These are phyloP conservation scores for Hermatobates lingyangjiaoensis DNA, from an alignment of 1,140 invertebrate species.

Conservation along the genomic window DNA sequence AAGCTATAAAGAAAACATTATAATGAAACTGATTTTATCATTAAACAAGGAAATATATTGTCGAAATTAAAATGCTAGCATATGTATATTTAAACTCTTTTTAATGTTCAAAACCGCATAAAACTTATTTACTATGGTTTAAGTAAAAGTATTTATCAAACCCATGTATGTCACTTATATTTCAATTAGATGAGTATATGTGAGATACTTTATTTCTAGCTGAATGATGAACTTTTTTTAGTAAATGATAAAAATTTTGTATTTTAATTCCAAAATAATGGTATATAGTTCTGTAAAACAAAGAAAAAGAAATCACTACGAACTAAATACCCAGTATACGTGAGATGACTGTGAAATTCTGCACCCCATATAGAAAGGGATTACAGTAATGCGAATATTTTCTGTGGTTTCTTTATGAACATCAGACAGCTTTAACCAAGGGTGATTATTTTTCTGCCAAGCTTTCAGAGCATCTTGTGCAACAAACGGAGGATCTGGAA, in stretches of 20 bases:
- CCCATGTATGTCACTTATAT: too few relatives aligned
- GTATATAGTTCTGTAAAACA: not conserved
- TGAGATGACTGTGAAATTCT: constrained; percentile 69
- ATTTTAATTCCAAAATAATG: not conserved
- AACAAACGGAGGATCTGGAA: constrained; percentile 60
- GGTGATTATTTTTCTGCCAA: constrained; percentile 95
- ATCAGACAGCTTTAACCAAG: constrained; percentile 88
- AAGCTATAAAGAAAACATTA: too few relatives aligned
- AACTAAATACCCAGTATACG: constrained; percentile 67
- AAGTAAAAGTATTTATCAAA: too few relatives aligned
- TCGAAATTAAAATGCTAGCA: too few relatives aligned
- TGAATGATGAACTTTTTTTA: too few relatives aligned
- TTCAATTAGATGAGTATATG: too few relatives aligned
- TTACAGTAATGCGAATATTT: constrained; percentile 85
- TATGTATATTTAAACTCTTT: too few relatives aligned
- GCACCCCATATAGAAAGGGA: constrained; percentile 93
- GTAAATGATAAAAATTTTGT: not conserved
- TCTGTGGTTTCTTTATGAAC: constrained; percentile 97
- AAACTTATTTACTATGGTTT: too few relatives aligned
- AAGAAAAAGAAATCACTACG: not conserved
- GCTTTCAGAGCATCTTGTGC: constrained; percentile 76
- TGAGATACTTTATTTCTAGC: too few relatives aligned
- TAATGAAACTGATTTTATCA: too few relatives aligned
- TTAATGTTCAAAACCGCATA: too few relatives aligned
- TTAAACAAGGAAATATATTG: too few relatives aligned